Conservation (phyloP, 2,797 vertebrate species). For the Anolis apletophallus region DNA sequence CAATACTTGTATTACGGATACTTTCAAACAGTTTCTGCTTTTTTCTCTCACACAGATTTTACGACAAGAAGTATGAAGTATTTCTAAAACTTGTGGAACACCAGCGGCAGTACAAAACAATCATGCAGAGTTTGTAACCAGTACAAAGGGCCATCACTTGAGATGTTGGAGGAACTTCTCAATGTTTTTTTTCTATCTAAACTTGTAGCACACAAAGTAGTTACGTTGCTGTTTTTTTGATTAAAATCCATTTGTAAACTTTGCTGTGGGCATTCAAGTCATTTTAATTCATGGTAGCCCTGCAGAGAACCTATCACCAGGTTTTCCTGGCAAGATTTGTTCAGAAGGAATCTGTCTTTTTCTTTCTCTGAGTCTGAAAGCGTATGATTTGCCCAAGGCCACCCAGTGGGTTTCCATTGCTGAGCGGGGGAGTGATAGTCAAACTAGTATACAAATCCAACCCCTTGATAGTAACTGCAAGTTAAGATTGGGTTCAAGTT, state of each 20-base stretch:
- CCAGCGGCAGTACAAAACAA: constrained; percentile 89
- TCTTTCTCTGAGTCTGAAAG: no score
- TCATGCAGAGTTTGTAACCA: constrained; percentile 81
- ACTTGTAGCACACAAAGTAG: background rate
- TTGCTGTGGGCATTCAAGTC: background rate
- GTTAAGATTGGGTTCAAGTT: background rate
- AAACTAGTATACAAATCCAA: no score
- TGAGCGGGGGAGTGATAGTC: no score
- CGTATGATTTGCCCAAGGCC: no score
- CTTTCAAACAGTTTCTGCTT: background rate
- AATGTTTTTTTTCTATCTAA: background rate
- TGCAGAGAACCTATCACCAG: no score
- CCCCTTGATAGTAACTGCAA: no score
- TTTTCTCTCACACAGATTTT: constrained; percentile 81
- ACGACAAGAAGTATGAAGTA: constrained; percentile 91
- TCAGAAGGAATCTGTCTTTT: no score
- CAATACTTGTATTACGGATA: accelerated
- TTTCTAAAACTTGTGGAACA: constrained; percentile 89
- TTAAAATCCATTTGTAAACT: background rate
- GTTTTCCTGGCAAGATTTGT: no score
- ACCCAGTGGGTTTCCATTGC: no score
- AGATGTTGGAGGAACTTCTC: background rate
- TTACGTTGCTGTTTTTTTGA: constrained; percentile 28
- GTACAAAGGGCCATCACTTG: background rate
- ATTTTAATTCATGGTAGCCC: no score